Evolutionary conservation across 2,113 vertebrate genomes (phyloP), one percentile per base, ranked within the genome.

Genomic region (Scolopax mira): DNA sequence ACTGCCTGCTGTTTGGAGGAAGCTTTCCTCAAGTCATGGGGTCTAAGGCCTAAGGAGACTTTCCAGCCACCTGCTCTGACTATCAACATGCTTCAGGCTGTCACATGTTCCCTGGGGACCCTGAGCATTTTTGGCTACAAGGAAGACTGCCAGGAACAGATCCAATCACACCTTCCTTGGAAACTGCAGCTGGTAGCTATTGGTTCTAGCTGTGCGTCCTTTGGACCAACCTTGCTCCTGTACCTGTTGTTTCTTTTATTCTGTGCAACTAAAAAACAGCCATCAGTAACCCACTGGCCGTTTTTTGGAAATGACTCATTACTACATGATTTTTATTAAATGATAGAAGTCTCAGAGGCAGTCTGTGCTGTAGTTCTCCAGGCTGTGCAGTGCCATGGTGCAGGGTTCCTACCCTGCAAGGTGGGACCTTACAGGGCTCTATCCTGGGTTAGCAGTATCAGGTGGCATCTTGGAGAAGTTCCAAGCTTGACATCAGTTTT

Each of bases 141-240:
- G 19, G 13, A 82, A 30, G 67, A 33, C 49, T 69, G 27, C 49
- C 42, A 37, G 25, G 41, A 37, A 25, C 22, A 30, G 14, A 52
- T 69, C 28, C 25, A 41, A 7, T 79, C 42, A 25, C 30, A 46
- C 33, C 16, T 62, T 69, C 60, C 25, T 4, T 57, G 42, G 33
- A 64, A 64, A 39, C 37, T 52, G 23, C 42, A 73, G 18, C 25
- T 62, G 33, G 42, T 27, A 41, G 37, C 60, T 7, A 4, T 16
- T 55, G 33, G 13, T 37, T 78, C n/a, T 58, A 51, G n/a, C 10
- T 52, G 23, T 35, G 16, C 8, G 4, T 33, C 22, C 55, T 0
- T 21, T 46, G 30, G 49, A 67, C 30, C 22, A 41, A 30, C 27
- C 31, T 39, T 1, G 0, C 28, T 62, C 15, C 2, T 1, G 4